phyloP scores from a whole-genome alignment of 1,140 invertebrate species.

The Thrips palmi region DNA sequence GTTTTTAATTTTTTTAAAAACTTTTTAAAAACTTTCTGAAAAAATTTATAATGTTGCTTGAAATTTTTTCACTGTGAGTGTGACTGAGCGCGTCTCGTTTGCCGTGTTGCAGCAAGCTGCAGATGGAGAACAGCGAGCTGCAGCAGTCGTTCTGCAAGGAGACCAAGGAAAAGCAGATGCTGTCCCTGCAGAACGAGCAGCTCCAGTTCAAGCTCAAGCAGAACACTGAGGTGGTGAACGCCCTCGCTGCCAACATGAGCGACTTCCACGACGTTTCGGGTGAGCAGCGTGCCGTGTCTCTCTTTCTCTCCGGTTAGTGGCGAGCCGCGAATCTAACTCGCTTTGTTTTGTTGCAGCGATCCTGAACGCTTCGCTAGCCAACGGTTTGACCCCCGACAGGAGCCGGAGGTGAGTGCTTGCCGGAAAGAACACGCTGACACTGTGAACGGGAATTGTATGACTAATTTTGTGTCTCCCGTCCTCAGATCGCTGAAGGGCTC shows the following conservation, averaged over 20 bases:
- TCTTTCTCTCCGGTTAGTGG: background rate
- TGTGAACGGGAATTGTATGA: too few species aligned
- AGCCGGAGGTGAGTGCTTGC: too few species aligned
- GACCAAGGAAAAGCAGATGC: constrained; percentile 50
- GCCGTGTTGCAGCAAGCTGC: constrained; percentile 27
- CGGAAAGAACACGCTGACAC: too few species aligned
- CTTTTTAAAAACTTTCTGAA: constrained; percentile 1
- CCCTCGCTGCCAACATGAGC: constrained; percentile 26
- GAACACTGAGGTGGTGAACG: constrained; percentile 43
- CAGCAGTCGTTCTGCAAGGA: constrained; percentile 51
- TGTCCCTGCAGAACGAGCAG: constrained; percentile 70
- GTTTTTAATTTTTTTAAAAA: constrained; percentile 4
- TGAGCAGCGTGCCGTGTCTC: background rate
- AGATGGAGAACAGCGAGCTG: constrained; percentile 44
- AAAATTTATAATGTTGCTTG: constrained; percentile 1
- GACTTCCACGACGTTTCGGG: too few species aligned
- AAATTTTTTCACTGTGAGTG: too few species aligned
- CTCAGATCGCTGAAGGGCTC: background rate
- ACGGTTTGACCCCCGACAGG: too few species aligned
- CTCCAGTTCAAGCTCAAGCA: constrained; percentile 65
- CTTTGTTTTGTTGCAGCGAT: too few species aligned
- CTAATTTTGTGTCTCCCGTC: background rate
- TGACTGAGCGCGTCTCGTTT: constrained; percentile 7
- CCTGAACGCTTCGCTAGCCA: too few species aligned
- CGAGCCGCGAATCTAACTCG: too few species aligned